Conservation (phyloP, 1,140 invertebrate species). For the Zophobas morio region DNA sequence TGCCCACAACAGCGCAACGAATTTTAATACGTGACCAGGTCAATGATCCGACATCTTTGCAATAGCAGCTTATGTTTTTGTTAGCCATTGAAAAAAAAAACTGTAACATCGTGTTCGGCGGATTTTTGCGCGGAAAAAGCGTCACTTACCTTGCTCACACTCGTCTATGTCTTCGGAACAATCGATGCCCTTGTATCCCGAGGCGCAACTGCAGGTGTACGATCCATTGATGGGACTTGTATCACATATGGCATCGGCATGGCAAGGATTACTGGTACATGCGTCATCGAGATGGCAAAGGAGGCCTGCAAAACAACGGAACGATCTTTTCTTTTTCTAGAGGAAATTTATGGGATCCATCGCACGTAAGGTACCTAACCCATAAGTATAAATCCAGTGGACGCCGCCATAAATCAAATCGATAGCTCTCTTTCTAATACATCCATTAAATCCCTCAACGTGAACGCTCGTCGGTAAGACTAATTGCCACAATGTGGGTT, state of each 20-base stretch:
- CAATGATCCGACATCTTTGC: slow-evolving; percentile 20
- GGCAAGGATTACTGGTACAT: slow-evolving; percentile 96
- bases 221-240: slow-evolving; percentile 96
- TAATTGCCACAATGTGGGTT: slow-evolving; percentile 4
- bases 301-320: slow-evolving; percentile 74
- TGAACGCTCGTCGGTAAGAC: slow-evolving; percentile 3
- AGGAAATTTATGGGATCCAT: no score
- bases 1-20: slow-evolving; percentile 33
- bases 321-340: not conserved
- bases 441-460: not conserved
- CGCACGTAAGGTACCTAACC: no score
- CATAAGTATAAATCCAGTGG: not conserved
- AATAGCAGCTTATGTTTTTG: slow-evolving; percentile 5
- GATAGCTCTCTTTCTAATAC: slow-evolving; percentile 9
- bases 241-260: slow-evolving; percentile 93
- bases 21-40: slow-evolving; percentile 44
- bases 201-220: slow-evolving; percentile 93
- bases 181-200: slow-evolving; percentile 90
- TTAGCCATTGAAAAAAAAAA: not conserved
- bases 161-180: slow-evolving; percentile 97
- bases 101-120: not conserved
- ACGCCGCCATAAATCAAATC: slow-evolving; percentile 6
- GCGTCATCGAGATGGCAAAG: slow-evolving; percentile 97
- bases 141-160: slow-evolving; percentile 88
- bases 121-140: not conserved